Base-by-base conservation (phyloP, 2,888 invertebrate species). In the Cheilosia pagana region DNA sequence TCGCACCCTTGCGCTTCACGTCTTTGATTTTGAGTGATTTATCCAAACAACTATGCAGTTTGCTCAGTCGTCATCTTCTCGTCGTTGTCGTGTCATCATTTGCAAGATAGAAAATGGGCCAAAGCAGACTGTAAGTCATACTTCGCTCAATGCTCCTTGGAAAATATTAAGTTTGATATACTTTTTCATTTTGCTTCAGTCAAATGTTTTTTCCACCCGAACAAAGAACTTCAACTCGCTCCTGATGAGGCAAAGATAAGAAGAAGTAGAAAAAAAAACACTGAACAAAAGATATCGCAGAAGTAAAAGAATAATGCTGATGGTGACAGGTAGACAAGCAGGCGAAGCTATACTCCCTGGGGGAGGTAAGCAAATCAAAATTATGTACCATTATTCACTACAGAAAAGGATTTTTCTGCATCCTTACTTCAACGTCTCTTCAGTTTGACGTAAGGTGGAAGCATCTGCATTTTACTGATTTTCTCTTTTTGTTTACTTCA, bases 271-370 rank as follows among this genome's bases (percentile, higher is more conserved):
- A 45, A n/a, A n/a, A 16, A 0, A 6, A 16, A 14, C 16, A n/a
- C n/a, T n/a, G 31, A 16, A 67, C 16, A 16, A 68, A 59, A 57
- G 55, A 70, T 71, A 77, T 68, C 67, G 63, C 63, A 63, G 55
- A 52, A 63, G 59, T 41, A 41, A 50, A 72, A 72, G 67, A 78
- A 83, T 78, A 78, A 78, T 78, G 68, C 74, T 78, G 78, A 83
- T 74, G 78, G 78, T 83, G 82, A 78, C 82, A 78, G 82, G 82
- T 74, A 83, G 82, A 82, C 72, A 63, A 68, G 57, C 21, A 31
- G 62, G 50, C 55, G 45, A 39, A 5, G 14, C 3, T 21, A n/a
- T 19, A 5, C 3, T 14, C 8, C 23, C 31, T n/a, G n/a, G 39
- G 12, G 31, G 21, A n/a, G 23, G 52, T 55, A 78, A 74, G 62